Evolutionary conservation across 30 jellyfish, hydroid and myxozoan species (phyloP).

Genomic region (Cassiopea xamachana): DNA sequence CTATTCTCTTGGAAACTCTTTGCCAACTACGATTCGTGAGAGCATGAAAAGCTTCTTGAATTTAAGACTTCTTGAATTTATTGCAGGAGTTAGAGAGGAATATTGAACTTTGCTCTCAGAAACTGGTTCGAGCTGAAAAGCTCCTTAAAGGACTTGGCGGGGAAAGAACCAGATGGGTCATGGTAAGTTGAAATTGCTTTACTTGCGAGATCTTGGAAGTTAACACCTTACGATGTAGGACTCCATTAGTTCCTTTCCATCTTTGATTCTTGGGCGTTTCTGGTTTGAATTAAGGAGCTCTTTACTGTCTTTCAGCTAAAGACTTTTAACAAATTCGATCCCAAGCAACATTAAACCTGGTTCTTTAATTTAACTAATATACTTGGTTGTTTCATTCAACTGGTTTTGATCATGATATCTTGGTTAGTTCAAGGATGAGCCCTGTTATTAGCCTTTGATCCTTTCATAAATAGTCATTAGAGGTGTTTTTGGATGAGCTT

Average conservation of each 20-base stretch:
- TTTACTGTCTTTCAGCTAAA: neutral
- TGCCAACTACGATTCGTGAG: too few relatives aligned
- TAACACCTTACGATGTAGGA: neutral
- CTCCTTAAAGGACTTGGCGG: slow-evolving; percentile 76
- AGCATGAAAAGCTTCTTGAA: too few relatives aligned
- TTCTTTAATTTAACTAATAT: neutral
- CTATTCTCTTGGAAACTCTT: too few relatives aligned
- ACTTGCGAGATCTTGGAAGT: neutral
- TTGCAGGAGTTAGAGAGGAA: slow-evolving; percentile 68
- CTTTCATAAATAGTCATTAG: neutral
- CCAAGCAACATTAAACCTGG: neutral
- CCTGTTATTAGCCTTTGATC: neutral
- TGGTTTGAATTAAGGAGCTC: neutral
- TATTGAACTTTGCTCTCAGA: slow-evolving; percentile 75
- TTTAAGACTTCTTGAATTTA: too few relatives aligned
- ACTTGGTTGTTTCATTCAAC: neutral
- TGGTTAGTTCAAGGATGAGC: neutral
- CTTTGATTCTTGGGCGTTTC: neutral
- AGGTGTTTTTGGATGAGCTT: neutral
- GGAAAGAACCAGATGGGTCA: slow-evolving; percentile 75
- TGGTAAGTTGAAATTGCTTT: slow-evolving; percentile 32
- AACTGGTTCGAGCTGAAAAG: slow-evolving; percentile 76
- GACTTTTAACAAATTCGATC: neutral
- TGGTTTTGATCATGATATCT: neutral
- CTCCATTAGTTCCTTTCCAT: neutral